Evolutionary conservation across 2,797 vertebrate species (phyloP), one percentile per base, ranked within the genome.

Genomic region (Vultur gryphus): DNA sequence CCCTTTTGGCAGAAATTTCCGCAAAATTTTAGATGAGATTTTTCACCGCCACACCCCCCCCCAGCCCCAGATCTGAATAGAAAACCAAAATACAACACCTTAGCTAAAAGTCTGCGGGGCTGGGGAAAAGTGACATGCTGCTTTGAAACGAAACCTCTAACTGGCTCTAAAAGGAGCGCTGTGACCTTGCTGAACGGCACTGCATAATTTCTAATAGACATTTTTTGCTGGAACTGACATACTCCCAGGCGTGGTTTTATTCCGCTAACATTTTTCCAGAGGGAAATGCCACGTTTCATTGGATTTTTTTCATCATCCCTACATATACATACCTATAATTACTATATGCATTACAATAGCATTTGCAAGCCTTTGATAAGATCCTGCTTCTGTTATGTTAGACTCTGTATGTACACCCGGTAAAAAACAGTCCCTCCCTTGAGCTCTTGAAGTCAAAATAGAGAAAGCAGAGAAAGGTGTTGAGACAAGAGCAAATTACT

Each of bases 201-300:
- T 59, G 95, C 88, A 79, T 95, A 91, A 93, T 95, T 88, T 96
- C 95, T 96, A 96, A 94, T 77, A 96, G 93, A 90, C 90, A 59
- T 93, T 91, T 87, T 92, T 89, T 89, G 90, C 95, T 95, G 84
- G 86, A 93, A 61, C 90, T 89, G 91, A 94, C 94, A 95, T 25
- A 77, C n/a, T 95, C 94, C 93, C 83, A 91, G 94, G 80, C 31
- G 24, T 69, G 91, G 85, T 73, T 96, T 87, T 69, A 84, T 59
- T 90, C 73, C 2, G 4, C 80, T 91, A 84, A 48, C 85, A 33
- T 77, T 93, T 82, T 94, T 90, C 96, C 90, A 61, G 58, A 49
- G 88, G 95, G 95, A 95, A 95, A 94, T 91, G 94, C 93, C 93
- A 82, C 26, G 51, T 95, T 96, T 90, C 90, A 37, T 37, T 62